A percentile compares a stretch with the other conserved stretches of the same genome.
phyloP scores from a whole-genome alignment of 2,113 vertebrate species.

The mouse (Mus musculus) region DNA sequence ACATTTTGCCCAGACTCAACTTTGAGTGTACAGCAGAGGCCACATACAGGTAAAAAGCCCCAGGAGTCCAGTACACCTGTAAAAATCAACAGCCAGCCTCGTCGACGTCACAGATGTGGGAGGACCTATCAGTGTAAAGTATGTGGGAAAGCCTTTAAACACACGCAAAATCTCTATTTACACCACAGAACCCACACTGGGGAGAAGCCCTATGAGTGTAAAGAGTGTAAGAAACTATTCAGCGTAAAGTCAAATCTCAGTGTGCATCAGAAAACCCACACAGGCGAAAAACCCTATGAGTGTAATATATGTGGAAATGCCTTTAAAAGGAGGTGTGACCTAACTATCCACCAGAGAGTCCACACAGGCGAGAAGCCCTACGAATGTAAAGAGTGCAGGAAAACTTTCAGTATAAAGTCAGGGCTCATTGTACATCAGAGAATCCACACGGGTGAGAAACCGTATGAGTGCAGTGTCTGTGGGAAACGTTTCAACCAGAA shows the following conservation, averaged over 20 bases:
- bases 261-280: constrained; percentile 50
- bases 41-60: background rate
- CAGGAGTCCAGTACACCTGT: background rate
- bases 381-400: constrained; percentile 9
- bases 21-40: background rate
- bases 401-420: constrained; percentile 13
- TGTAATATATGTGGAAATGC: constrained; percentile 34
- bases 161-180: background rate
- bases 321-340: constrained; percentile 26
- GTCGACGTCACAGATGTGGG: background rate
- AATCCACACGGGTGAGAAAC: background rate
- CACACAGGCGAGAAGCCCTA: constrained; percentile 49
- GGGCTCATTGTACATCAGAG: constrained; percentile 28
- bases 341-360: constrained; percentile 36
- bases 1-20: background rate
- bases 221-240: constrained; percentile 35
- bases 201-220: constrained; percentile 30
- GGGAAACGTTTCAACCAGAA: constrained; percentile 41
- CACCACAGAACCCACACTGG: constrained; percentile 55
- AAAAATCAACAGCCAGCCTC: background rate
- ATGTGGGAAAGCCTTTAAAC: constrained; percentile 37
- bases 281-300: constrained; percentile 27
- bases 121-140: constrained; percentile 8
- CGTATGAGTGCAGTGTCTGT: background rate
- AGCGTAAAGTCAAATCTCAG: constrained; percentile 49